Conservation (phyloP, 1,140 invertebrate species). For the Spodoptera litura region DNA sequence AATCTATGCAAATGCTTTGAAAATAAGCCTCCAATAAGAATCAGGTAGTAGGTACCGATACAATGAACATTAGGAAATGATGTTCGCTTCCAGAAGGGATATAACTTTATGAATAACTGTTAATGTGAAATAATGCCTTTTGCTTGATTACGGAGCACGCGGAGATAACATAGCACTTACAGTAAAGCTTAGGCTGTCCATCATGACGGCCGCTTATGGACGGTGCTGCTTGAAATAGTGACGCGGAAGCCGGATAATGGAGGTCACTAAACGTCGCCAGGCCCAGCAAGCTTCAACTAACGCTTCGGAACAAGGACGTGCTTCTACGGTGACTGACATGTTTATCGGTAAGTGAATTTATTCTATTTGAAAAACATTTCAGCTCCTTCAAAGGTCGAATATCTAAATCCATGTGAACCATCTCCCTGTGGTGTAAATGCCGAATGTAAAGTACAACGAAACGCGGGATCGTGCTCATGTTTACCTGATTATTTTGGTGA, state of each 20-base stretch:
- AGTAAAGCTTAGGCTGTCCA: slow-evolving; percentile 83
- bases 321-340: slow-evolving; percentile 77
- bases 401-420: slow-evolving; percentile 89
- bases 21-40: slow-evolving; percentile 68
- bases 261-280: slow-evolving; percentile 80
- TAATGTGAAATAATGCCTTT: slow-evolving; percentile 83
- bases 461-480: slow-evolving; percentile 90
- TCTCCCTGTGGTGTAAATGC: slow-evolving; percentile 92
- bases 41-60: slow-evolving; percentile 61
- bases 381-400: slow-evolving; percentile 81
- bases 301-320: slow-evolving; percentile 82
- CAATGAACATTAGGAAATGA: slow-evolving; percentile 56
- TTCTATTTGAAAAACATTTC: slow-evolving; percentile 72
- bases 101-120: slow-evolving; percentile 79
- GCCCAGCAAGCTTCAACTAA: slow-evolving; percentile 84
- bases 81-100: slow-evolving; percentile 78
- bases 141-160: slow-evolving; percentile 83
- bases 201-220: slow-evolving; percentile 79
- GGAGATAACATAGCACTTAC: slow-evolving; percentile 86
- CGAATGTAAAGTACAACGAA: slow-evolving; percentile 88
- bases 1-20: slow-evolving; percentile 68
- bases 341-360: slow-evolving; percentile 77
- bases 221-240: slow-evolving; percentile 76
- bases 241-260: slow-evolving; percentile 72
- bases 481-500: slow-evolving; percentile 91